Conservation (phyloP, 2,888 invertebrate genomes). For the Euphydryas editha region DNA sequence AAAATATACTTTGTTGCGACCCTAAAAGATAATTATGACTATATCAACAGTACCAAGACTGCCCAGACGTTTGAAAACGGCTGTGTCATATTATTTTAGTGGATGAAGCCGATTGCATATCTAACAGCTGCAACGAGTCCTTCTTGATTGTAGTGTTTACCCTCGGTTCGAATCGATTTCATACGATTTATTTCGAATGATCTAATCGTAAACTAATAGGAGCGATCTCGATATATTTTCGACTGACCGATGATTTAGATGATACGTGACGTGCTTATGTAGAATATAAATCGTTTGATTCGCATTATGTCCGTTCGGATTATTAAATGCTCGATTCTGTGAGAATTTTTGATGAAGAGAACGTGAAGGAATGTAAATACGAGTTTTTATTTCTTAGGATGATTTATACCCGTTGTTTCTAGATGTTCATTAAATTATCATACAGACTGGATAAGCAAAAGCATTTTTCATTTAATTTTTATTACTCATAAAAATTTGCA, state of each 20-base stretch:
- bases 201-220: constrained; percentile 77
- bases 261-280: constrained; percentile 81
- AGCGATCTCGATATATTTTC: constrained; percentile 76
- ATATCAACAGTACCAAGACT: constrained; percentile 51
- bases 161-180: constrained; percentile 76
- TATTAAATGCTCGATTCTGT: constrained; percentile 80
- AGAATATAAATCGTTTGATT: constrained; percentile 78
- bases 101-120: constrained; percentile 76
- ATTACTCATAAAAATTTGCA: too few species aligned
- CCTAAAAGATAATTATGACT: constrained; percentile 65
- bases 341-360: constrained; percentile 73
- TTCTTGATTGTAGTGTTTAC: constrained; percentile 79
- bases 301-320: constrained; percentile 76
- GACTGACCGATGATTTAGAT: constrained; percentile 75
- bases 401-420: constrained; percentile 34
- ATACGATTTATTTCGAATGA: constrained; percentile 76
- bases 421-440: not conserved
- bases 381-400: constrained; percentile 39
- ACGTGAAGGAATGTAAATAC: constrained; percentile 67
- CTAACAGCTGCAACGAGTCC: constrained; percentile 76
- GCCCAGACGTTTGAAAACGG: constrained; percentile 70
- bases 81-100: constrained; percentile 84
- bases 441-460: not conserved
- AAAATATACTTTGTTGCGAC: constrained; percentile 55
- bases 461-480: not conserved